Evolutionary conservation across 53 echinoderm and acorn worm species (phyloP), one percentile per base, ranked within the genome.

Genomic region (Antedon mediterranea): DNA sequence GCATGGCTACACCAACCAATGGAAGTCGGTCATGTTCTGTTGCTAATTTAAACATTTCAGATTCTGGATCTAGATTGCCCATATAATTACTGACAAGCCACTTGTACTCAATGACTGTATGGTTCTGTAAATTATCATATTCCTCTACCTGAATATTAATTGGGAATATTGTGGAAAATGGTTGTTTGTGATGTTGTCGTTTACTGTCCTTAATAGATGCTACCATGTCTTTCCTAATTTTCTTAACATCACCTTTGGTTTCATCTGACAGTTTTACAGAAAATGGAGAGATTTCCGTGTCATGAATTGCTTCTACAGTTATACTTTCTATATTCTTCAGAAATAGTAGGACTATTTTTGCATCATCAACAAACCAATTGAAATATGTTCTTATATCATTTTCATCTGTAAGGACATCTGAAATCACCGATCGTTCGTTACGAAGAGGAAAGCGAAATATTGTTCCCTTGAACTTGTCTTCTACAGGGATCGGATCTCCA

Each of bases 11-110:
- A n/a, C n/a, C n/a, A n/a, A 89, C 78, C 93, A 87, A 93, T 57
- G 93, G 89, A 4, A 89, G 71, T 42, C 85, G 76, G 31, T 84
- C n/a, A n/a, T n/a, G n/a, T n/a, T n/a, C n/a, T n/a, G n/a, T n/a
- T n/a, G n/a, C n/a, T n/a, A n/a, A n/a, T 41, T 5, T 41, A 41
- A 41, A 13, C 13, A 41, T 7, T 41, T 41, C 13, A 13, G 41
- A 41, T 41, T 5, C 5, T 7, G 5, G 26, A 33, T 42, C 30
- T 78, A n/a, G 14, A 8, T 42, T 13, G 13, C 13, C 41, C 5
- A 41, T 31, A 0, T 80, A 0, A 23, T 32, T 30, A 13, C 74
- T 37, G 28, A 81, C 28, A 26, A 29, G 30, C 81, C 81, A 81
- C 43, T 0, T 30, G 28, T 81, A 13, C 31, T 42, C 81, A n/a